Percentiles rank a stretch among this genome's conserved stretches.
phyloP scores from a whole-genome alignment of 2,113 vertebrate genomes.

The Zapornia atra region DNA sequence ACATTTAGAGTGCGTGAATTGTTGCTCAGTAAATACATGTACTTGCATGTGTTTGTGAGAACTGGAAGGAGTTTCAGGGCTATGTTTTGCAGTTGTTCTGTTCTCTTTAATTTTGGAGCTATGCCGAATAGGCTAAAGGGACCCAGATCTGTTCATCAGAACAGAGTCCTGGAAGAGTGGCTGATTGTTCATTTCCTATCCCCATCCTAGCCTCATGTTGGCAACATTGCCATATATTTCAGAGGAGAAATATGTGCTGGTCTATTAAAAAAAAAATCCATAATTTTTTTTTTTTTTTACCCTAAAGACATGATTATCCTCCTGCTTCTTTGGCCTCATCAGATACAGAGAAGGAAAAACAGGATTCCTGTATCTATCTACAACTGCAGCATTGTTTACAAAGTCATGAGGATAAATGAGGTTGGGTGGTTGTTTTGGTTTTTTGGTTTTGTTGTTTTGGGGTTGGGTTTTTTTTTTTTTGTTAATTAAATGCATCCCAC shows the following conservation, averaged over 20 bases:
- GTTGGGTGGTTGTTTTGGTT: background rate
- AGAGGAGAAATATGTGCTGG: background rate
- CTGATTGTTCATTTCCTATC: constrained; percentile 7
- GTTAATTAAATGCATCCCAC: constrained; percentile 29
- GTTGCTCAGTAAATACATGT: background rate
- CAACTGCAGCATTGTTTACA: background rate
- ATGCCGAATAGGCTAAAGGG: background rate
- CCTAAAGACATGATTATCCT: background rate
- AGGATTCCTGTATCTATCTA: background rate
- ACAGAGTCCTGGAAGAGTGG: background rate
- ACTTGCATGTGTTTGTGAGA: background rate
- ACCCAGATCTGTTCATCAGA: background rate
- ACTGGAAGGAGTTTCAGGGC: background rate
- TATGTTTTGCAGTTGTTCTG: background rate
- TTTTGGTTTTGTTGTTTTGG: background rate
- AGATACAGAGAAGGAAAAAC: background rate
- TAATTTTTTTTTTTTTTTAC: background rate
- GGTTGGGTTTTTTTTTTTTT: background rate
- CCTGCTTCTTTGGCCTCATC: background rate
- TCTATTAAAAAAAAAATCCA: background rate
- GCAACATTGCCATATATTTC: background rate
- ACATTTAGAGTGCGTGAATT: background rate
- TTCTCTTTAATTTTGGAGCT: background rate
- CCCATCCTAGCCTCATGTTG: background rate
- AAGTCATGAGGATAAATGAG: background rate